phyloP scores from a whole-genome alignment of 1,140 invertebrate species.

The Piezodorus guildinii region DNA sequence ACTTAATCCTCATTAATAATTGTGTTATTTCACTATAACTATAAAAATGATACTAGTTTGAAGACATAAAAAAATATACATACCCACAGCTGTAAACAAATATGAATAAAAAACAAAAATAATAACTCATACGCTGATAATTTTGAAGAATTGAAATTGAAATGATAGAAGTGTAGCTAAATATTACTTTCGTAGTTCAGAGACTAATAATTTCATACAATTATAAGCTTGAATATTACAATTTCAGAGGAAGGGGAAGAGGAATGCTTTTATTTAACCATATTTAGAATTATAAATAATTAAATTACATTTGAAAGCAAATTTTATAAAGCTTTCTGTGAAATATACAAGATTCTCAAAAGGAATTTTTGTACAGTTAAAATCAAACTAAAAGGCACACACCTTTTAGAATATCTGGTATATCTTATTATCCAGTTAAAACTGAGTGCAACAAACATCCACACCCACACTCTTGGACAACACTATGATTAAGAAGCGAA shows the following conservation, averaged over 20 bases:
- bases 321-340: neutral
- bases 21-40: neutral
- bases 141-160: neutral
- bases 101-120: neutral
- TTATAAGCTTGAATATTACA: neutral
- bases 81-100: constrained; percentile 4
- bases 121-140: neutral
- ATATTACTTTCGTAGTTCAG: neutral
- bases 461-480: constrained; percentile 18
- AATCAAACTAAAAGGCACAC: constrained; percentile 26
- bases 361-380: constrained; percentile 15
- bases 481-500: neutral
- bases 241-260: neutral
- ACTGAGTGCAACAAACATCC: constrained; percentile 9
- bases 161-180: neutral
- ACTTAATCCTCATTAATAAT: neutral
- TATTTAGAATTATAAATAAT: constrained; percentile 9
- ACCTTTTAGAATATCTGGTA: constrained; percentile 26
- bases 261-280: constrained; percentile 4
- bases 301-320: constrained; percentile 4
- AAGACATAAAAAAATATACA: constrained; percentile 1
- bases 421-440: constrained; percentile 10
- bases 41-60: neutral
- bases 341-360: constrained; percentile 8
- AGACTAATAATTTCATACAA: neutral